Conservation (phyloP, 2,113 vertebrate species). For the Tragelaphus strepsiceros region DNA sequence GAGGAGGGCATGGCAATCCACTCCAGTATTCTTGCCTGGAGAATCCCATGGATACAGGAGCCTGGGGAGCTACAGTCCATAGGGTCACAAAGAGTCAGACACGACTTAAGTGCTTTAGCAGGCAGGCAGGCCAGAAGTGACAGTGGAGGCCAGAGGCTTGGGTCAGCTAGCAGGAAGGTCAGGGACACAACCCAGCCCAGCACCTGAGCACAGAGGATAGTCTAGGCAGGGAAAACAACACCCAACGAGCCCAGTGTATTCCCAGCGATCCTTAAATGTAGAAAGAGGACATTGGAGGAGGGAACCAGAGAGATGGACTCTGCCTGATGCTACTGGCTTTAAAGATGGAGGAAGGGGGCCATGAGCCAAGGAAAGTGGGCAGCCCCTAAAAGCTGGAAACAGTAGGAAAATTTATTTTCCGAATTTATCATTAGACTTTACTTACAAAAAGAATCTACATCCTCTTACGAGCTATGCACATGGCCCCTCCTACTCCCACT, state of each 20-base stretch:
- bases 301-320: neutral
- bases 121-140: neutral
- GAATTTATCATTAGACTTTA: neutral
- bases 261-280: neutral
- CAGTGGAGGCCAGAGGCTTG: neutral
- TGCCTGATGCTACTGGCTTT: neutral
- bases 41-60: neutral
- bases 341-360: neutral
- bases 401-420: neutral
- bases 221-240: neutral
- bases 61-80: neutral
- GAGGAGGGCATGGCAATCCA: neutral
- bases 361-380: neutral
- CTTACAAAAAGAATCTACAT: neutral
- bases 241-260: neutral
- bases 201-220: neutral
- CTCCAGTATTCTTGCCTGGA: neutral
- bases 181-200: neutral
- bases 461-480: neutral
- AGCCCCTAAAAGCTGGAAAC: neutral
- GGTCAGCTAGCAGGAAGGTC: neutral
- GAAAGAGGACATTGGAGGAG: neutral
- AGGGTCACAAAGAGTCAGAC: neutral
- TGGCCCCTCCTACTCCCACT: neutral
- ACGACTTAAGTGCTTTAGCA: neutral